phyloP scores from a whole-genome alignment of 2,888 invertebrate species.

The Spodoptera exigua region DNA sequence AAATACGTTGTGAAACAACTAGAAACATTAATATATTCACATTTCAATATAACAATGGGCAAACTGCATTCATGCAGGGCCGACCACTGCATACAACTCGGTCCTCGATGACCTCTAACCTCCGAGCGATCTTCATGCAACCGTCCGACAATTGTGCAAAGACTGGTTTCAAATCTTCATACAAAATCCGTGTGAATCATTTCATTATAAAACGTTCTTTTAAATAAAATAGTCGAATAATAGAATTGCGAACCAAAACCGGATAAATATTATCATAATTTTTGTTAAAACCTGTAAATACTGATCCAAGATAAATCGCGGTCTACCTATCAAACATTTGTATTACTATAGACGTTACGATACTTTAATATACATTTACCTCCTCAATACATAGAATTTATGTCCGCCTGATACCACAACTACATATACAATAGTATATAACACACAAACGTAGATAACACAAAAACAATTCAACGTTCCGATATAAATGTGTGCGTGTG shows the following conservation, averaged over 20 bases:
- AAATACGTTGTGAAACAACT: conserved; percentile 7
- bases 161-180: conserved; percentile 70
- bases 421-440: conserved; percentile 43
- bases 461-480: conserved; percentile 44
- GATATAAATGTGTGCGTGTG: conserved; percentile 54
- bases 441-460: conserved; percentile 54
- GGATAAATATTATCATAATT: conserved; percentile 63
- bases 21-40: conserved; percentile 29
- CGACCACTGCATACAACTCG: conserved; percentile 56
- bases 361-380: conserved; percentile 38
- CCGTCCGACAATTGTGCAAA: conserved; percentile 76
- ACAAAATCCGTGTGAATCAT: conserved; percentile 73
- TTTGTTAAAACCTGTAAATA: conserved; percentile 50
- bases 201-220: conserved; percentile 65
- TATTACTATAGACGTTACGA: conserved; percentile 28
- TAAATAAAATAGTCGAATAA: conserved; percentile 56
- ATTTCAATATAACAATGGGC: conserved; percentile 56
- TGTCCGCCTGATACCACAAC: conserved; percentile 67
- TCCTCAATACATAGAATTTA: conserved; percentile 49
- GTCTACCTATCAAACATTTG: conserved; percentile 27
- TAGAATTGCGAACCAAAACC: conserved; percentile 66
- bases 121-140: conserved; percentile 63
- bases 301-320: conserved; percentile 56
- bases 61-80: conserved; percentile 57
- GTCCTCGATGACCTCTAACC: conserved; percentile 77